Base-by-base conservation (phyloP, 2,797 vertebrate genomes). In the Nyctalus aviator region DNA sequence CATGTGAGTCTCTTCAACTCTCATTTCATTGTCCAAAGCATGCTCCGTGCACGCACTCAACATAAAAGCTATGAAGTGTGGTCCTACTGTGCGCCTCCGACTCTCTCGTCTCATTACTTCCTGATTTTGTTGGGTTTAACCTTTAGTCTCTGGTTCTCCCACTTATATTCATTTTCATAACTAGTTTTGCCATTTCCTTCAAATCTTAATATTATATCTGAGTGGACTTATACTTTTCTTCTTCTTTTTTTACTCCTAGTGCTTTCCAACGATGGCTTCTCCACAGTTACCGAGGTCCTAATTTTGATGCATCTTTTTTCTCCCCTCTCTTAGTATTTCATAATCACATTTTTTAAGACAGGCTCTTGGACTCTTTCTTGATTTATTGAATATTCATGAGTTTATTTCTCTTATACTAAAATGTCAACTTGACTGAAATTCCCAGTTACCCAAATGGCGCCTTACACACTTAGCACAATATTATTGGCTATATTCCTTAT, bases 391-490 rank as follows among this genome's bases (percentile, higher is more conserved):
- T 92, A 94, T 72, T 83, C 75, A 95, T 94, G 35, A 94, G 76
- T 87, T 96, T 95, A 68, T 93, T 94, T 88, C 48, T 79, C 95
- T 95, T 90, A 92, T 76, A 73, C 46, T 77, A 84, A 95, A 88
- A 93, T 96, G 86, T 88, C 93, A 93, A 48, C 57, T 91, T 94
- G 53, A 93, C 85, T 9, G 48, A 9, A 23, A 15, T 50, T 15
- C 14, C n/a, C 12, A 15, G 32, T 32, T 14, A 8, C 7, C 48
- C 48, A 8, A 12, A 6, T 15, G 75, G 75, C n/a, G 0, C 21
- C 2, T 0, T 8, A 5, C n/a, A 3, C 7, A 35, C 46, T 14
- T 21, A 15, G 53, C 23, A 25, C 48, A 5, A 11, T 25, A 35
- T 14, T 35, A 5, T 20, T 25, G 75, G 9, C 20, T 9, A 0